A percentile compares a stretch with the other conserved stretches of the same genome.
Evolutionary conservation across 2,797 vertebrate genomes (phyloP).

Genomic region (Botia almorhae): DNA sequence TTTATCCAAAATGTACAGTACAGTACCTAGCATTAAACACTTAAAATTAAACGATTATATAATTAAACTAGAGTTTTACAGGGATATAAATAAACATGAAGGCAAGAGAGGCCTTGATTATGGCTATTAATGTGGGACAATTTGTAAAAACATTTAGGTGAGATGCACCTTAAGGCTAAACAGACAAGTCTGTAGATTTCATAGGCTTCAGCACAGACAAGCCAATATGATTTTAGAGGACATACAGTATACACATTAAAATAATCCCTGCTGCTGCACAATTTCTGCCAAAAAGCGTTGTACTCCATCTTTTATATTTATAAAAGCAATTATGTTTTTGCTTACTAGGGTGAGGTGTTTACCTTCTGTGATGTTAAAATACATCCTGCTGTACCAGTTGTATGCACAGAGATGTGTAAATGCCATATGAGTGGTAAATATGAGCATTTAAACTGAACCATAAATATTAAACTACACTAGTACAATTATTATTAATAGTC

Average conservation of each 20-base stretch:
- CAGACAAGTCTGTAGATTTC: background rate
- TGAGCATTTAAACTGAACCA: too few species aligned
- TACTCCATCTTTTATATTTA: too few species aligned
- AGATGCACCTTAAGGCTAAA: background rate
- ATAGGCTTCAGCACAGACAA: background rate
- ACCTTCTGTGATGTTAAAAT: too few species aligned
- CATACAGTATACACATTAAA: background rate
- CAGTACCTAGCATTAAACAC: slow-evolving; percentile 3
- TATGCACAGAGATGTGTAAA: too few species aligned
- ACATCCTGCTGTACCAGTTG: too few species aligned
- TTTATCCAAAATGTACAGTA: slow-evolving; percentile 22
- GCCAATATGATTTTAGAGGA: background rate
- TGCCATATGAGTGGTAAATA: too few species aligned
- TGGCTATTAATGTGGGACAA: slow-evolving; percentile 10
- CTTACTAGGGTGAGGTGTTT: too few species aligned
- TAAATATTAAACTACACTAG: too few species aligned
- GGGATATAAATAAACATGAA: background rate
- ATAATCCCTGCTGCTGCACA: too few species aligned
- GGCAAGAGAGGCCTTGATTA: slow-evolving; percentile 1
- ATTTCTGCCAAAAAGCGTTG: too few species aligned
- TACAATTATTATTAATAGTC: too few species aligned
- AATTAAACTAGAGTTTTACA: background rate
- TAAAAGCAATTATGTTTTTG: too few species aligned
- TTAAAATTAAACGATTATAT: background rate
- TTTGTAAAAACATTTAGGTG: background rate